These are phyloP conservation scores for Andrena praecox DNA, from an alignment of 2,888 invertebrate genomes.

Conservation along the genomic window DNA sequence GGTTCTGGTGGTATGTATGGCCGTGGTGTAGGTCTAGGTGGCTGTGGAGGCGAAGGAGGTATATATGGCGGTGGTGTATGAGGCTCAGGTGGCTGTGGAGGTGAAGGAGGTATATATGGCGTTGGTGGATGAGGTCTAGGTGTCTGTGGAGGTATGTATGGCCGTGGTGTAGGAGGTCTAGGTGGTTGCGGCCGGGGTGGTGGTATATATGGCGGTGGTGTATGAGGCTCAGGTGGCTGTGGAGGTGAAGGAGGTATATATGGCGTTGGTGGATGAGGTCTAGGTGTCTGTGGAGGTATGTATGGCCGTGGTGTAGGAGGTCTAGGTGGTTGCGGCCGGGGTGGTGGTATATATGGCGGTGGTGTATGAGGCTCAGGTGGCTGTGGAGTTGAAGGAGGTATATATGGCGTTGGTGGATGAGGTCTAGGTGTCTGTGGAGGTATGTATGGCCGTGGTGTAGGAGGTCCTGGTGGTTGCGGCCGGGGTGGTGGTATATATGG, in stretches of 20 bases:
- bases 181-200: conserved; percentile 19
- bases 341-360: conserved; percentile 41
- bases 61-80: conserved; percentile 6
- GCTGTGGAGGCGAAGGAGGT: conserved; percentile 49
- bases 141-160: conserved; percentile 9
- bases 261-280: conserved; percentile 48
- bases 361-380: conserved; percentile 53
- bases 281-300: conserved; percentile 39
- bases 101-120: conserved; percentile 41
- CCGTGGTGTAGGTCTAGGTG: conserved; percentile 44
- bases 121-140: conserved; percentile 9
- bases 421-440: conserved; percentile 18
- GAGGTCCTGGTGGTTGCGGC: conserved; percentile 76
- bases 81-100: conserved; percentile 1
- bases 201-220: background rate
- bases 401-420: conserved; percentile 36
- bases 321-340: conserved; percentile 46
- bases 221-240: conserved; percentile 26
- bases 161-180: conserved; percentile 12
- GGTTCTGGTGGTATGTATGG: conserved; percentile 46
- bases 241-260: conserved; percentile 37
- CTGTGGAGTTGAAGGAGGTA: conserved; percentile 48
- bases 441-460: conserved; percentile 55
- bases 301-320: conserved; percentile 45
- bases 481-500: conserved; percentile 79